Percentiles rank a stretch among this genome's conserved stretches.
Conservation (phyloP, 1,140 invertebrate species). For the Lepidurus apus region DNA sequence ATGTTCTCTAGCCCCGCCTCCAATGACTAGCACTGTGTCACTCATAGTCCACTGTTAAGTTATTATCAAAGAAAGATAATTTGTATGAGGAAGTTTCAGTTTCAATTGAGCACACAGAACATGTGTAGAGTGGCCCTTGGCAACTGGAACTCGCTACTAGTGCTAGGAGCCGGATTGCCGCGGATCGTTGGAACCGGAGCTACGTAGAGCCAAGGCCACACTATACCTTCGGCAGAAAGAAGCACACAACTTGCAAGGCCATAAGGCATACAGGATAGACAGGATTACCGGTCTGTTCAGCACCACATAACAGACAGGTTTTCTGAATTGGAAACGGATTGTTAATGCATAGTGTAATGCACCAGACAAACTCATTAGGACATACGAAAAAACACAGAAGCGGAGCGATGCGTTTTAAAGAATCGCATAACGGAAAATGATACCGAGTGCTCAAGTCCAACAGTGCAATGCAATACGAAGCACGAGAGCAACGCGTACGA, state of each 20-base stretch:
- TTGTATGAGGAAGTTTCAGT: background rate
- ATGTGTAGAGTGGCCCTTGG: background rate
- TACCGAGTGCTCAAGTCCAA: background rate
- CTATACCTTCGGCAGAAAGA: constrained; percentile 9
- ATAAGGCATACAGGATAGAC: background rate
- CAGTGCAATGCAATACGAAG: background rate
- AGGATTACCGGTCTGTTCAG: background rate
- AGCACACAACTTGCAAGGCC: background rate
- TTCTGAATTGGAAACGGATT: constrained; percentile 2
- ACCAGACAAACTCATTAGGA: background rate
- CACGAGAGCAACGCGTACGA: too few relatives aligned
- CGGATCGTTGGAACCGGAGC: background rate
- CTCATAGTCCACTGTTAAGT: background rate
- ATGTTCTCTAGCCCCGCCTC: background rate
- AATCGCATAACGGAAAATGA: background rate
- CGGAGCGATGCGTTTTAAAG: background rate
- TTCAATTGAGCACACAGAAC: background rate
- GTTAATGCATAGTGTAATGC: background rate
- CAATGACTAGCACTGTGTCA: background rate
- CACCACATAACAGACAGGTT: background rate
- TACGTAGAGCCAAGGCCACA: background rate
- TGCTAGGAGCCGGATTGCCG: background rate
- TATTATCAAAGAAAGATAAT: background rate
- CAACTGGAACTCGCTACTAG: background rate
- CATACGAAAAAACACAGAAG: background rate